A percentile compares a stretch with the other conserved stretches of the same genome.
Conservation (phyloP, 2,113 vertebrate species). For the Chionis minor region DNA sequence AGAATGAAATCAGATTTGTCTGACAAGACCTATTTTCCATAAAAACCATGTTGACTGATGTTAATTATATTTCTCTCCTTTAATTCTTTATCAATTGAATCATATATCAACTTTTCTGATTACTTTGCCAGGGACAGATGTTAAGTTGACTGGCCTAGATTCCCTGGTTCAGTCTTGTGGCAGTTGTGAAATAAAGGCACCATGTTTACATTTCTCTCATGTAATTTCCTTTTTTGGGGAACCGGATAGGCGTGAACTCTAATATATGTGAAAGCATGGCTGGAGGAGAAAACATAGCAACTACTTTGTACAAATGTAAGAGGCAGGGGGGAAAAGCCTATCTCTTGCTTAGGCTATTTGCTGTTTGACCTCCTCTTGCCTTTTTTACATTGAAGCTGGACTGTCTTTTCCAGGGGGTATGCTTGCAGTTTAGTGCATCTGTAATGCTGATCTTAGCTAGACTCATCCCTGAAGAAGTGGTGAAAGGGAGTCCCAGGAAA, state of each 20-base stretch:
- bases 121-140: conserved; percentile 6
- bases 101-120: not conserved
- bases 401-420: not conserved
- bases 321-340: accelerated
- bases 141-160: conserved; percentile 1
- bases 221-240: not conserved
- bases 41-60: conserved; percentile 23
- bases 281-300: not conserved
- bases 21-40: conserved; percentile 57
- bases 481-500: not conserved
- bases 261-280: not conserved
- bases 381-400: not conserved
- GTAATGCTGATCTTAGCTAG: not conserved
- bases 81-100: conserved; percentile 50
- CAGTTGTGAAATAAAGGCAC: not conserved
- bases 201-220: not conserved
- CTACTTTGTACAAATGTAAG: not conserved
- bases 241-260: not conserved
- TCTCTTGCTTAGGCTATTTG: not conserved
- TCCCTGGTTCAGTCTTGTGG: not conserved
- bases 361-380: not conserved
- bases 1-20: conserved; percentile 53
- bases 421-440: not conserved
- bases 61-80: conserved; percentile 47
- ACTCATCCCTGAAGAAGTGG: not conserved